phyloP scores from a whole-genome alignment of 2,888 invertebrate genomes.

The Drosophila limbata region DNA sequence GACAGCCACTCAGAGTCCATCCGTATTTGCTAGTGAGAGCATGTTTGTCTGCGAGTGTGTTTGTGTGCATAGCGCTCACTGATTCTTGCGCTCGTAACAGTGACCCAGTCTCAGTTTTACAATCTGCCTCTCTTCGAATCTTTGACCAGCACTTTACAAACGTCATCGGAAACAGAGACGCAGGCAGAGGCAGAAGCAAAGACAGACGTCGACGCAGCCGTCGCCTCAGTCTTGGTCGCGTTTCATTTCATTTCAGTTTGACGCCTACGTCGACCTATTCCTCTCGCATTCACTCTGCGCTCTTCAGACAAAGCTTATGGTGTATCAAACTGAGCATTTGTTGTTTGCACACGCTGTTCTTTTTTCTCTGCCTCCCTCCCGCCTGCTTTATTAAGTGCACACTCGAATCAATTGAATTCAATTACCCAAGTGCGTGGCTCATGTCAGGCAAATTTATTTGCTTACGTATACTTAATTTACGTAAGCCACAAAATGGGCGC shows the following conservation, averaged over 20 bases:
- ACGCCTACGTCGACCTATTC: slow-evolving; percentile 49
- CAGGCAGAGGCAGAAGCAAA: slow-evolving; percentile 6
- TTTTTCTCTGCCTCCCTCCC: slow-evolving; percentile 9
- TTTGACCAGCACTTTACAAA: slow-evolving; percentile 33
- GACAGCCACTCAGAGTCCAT: slow-evolving; percentile 18
- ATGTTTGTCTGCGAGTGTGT: slow-evolving; percentile 10
- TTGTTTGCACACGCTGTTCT: slow-evolving; percentile 23
- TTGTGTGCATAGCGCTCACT: slow-evolving; percentile 37
- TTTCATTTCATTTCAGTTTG: slow-evolving; percentile 67
- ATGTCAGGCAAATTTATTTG: slow-evolving; percentile 74
- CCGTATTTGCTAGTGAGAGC: slow-evolving; percentile 1
- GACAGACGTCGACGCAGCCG: slow-evolving; percentile 10
- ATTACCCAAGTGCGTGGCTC: slow-evolving; percentile 73
- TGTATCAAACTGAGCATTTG: slow-evolving; percentile 62
- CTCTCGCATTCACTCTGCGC: slow-evolving; percentile 30
- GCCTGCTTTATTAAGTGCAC: slow-evolving; percentile 44
- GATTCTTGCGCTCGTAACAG: slow-evolving; percentile 81
- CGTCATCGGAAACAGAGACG: slow-evolving; percentile 3
- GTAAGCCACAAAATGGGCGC: slow-evolving; percentile 35
- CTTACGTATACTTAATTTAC: slow-evolving; percentile 76
- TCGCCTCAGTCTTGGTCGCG: slow-evolving; percentile 11
- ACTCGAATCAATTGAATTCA: slow-evolving; percentile 76
- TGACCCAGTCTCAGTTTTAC: slow-evolving; percentile 80
- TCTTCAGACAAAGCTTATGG: slow-evolving; percentile 20
- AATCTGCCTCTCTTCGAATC: slow-evolving; percentile 1